phyloP scores from a whole-genome alignment of 1,140 invertebrate genomes.

The Geopemphigus sp. region DNA sequence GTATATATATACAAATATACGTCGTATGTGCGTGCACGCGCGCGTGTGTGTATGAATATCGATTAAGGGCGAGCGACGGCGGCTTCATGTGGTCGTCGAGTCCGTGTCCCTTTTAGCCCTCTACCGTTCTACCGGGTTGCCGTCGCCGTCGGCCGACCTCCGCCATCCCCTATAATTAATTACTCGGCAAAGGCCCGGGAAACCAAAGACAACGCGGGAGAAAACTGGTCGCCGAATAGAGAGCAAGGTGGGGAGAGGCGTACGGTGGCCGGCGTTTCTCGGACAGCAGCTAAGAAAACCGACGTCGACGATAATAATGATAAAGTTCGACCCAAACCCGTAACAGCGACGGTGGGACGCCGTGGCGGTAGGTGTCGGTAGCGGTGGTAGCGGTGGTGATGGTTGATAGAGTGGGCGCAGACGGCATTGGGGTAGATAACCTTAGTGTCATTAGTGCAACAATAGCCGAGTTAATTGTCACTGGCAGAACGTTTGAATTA shows the following conservation, averaged over 20 bases:
- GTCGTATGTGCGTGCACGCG: too few relatives aligned
- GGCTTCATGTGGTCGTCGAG: constrained; percentile 31
- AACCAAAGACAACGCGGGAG: constrained; percentile 13
- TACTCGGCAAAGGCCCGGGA: constrained; percentile 21
- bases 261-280: constrained; percentile 5
- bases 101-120: constrained; percentile 38
- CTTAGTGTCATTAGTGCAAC: constrained; percentile 40
- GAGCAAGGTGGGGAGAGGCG: too few relatives aligned
- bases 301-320: neutral
- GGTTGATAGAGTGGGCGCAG: constrained; percentile 29
- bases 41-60: constrained; percentile 35
- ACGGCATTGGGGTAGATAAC: constrained; percentile 18
- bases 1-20: neutral
- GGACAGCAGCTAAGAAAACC: constrained; percentile 41
- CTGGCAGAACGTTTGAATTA: constrained; percentile 11
- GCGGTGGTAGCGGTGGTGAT: too few relatives aligned
- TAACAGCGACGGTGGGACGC: too few relatives aligned
- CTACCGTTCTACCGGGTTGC: too few relatives aligned
- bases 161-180: constrained; percentile 33
- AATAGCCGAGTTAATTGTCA: constrained; percentile 48
- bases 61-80: constrained; percentile 3
- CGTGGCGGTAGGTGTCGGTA: too few relatives aligned
- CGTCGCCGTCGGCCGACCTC: too few relatives aligned
- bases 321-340: too few relatives aligned
- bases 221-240: too few relatives aligned